These are phyloP conservation scores for Parambassis ranga DNA, from an alignment of 2,797 vertebrate species.

Conservation along the genomic window DNA sequence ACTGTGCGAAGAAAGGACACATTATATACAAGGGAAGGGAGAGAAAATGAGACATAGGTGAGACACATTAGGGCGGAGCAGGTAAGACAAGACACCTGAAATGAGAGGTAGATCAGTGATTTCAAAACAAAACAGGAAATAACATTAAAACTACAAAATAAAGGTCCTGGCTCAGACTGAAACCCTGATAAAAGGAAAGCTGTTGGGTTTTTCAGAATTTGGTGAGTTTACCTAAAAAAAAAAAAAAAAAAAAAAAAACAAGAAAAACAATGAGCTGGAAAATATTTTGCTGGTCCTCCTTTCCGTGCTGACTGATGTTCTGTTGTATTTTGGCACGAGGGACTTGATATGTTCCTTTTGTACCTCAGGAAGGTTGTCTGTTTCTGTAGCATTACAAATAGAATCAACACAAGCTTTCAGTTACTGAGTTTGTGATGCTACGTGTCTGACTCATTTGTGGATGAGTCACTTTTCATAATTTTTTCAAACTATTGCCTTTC, in stretches of 20 bases:
- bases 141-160: too few relatives aligned
- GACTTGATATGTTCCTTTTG: conserved; percentile 5
- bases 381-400: conserved; percentile 1
- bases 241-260: conserved; percentile 49
- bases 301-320: conserved; percentile 11
- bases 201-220: conserved; percentile 17
- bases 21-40: too few relatives aligned
- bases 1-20: too few relatives aligned
- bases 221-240: conserved; percentile 32
- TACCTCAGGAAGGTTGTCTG: background rate
- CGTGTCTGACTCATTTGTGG: background rate
- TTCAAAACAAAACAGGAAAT: too few relatives aligned
- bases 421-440: background rate
- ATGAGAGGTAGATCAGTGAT: too few relatives aligned
- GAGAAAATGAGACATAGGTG: too few relatives aligned
- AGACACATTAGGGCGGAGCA: too few relatives aligned
- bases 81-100: too few relatives aligned
- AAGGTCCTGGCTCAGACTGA: too few relatives aligned
- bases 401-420: conserved; percentile 8
- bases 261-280: conserved; percentile 22
- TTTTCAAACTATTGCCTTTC: background rate
- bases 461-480: conserved; percentile 33
- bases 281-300: conserved; percentile 23
- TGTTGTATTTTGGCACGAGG: conserved; percentile 15
- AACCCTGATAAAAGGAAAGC: too few relatives aligned